These are phyloP conservation scores for Chascanopsetta lugubris DNA, from an alignment of 2,113 vertebrate species.

Conservation along the genomic window DNA sequence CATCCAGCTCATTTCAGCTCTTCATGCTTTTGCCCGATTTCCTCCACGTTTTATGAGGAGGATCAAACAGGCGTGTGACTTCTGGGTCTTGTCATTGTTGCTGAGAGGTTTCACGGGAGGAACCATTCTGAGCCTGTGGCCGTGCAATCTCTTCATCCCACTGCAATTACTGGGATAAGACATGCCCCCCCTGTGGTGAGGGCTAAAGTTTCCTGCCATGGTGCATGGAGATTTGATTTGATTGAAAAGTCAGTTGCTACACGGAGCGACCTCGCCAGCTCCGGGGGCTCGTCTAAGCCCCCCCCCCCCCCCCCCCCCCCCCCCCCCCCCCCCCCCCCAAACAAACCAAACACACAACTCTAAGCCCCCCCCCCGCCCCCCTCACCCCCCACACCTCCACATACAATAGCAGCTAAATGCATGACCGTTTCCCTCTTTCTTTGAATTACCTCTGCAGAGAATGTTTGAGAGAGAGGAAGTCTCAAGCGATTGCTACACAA, in stretches of 20 bases:
- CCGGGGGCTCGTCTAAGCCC: slow-evolving; percentile 38
- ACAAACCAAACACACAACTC: no score
- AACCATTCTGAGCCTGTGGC: slow-evolving; percentile 56
- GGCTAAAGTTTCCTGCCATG: slow-evolving; percentile 62
- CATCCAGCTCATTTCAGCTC: slow-evolving; percentile 39
- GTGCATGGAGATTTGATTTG: slow-evolving; percentile 62
- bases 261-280: slow-evolving; percentile 28
- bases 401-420: slow-evolving; percentile 53
- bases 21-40: slow-evolving; percentile 59
- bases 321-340: no score
- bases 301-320: no score
- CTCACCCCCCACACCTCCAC: slow-evolving; percentile 43
- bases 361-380: no score
- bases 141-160: slow-evolving; percentile 68
- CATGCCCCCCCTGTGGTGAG: slow-evolving; percentile 48
- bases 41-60: slow-evolving; percentile 47
- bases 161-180: slow-evolving; percentile 69
- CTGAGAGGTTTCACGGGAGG: slow-evolving; percentile 44
- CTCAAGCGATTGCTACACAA: slow-evolving; percentile 20
- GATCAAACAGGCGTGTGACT: slow-evolving; percentile 59
- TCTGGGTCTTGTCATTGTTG: slow-evolving; percentile 32
- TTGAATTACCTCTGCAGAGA: slow-evolving; percentile 37
- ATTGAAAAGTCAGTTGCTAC: slow-evolving; percentile 58
- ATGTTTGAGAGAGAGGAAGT: slow-evolving; percentile 16
- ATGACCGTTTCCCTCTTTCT: slow-evolving; percentile 46